Evolutionary conservation across 2,888 invertebrate genomes (phyloP), one percentile per base, ranked within the genome.

Genomic region (Drosophila anceps): DNA sequence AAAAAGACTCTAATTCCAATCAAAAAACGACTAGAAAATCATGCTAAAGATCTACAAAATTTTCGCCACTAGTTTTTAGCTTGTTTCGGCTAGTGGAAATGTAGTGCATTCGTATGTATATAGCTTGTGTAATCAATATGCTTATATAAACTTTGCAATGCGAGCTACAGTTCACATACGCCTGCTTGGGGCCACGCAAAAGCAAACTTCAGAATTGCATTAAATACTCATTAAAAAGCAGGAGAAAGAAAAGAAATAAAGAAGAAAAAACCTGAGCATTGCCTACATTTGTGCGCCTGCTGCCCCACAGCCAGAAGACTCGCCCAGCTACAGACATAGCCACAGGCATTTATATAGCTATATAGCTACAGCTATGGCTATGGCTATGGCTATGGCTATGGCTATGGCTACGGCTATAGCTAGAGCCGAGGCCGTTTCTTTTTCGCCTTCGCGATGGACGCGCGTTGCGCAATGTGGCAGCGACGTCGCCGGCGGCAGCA

Each of bases 401-500:
- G 48, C 31, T 41, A 63, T 20, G 55, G 53, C 69, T 41, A 53
- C 43, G 46, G 18, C 68, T 29, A 46, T 44, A 51, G 76, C 48
- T 41, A 62, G 37, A 59, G 60, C 68, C 70, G 71, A 76, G 76
- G 72, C 70, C 76, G 69, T 70, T 70, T 75, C 68, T 60, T 58
- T 59, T 63, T 67, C 75, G 41, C 46, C 35, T 55, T 37, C 43
- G 51, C 50, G 61, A 62, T 39, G 60, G 58, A 68, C 69, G 80
- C 83, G 88, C 86, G 88, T 86, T 86, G 86, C 86, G 86, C 86
- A 86, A 86, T 86, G 88, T 77, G 79, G 69, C 82, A 79, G 65
- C 69, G 72, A 71, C 76, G 77, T 66, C 77, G 69, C 68, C 86
- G 80, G 71, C 72, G 69, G 70, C 80, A 76, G 83, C 69, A 39